These are phyloP conservation scores for Meteorus cinctellus DNA, from an alignment of 2,888 invertebrate species.

Conservation along the genomic window DNA sequence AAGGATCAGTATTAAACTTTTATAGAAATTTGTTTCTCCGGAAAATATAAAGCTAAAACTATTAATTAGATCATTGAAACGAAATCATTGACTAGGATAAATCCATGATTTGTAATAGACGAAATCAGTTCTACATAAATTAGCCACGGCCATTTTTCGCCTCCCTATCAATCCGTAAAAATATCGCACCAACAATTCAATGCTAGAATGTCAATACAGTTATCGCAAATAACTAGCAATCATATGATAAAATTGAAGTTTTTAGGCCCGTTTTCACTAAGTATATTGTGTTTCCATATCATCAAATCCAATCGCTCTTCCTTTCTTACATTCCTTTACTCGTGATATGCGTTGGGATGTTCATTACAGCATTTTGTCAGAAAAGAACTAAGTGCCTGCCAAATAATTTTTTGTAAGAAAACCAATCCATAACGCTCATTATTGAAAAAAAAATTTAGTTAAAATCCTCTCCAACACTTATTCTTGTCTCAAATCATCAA, in stretches of 20 bases:
- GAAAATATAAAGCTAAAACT: background rate
- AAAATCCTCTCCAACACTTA: too few relatives aligned
- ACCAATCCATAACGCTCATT: too few relatives aligned
- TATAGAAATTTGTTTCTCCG: background rate
- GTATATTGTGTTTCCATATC: background rate
- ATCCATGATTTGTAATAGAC: background rate
- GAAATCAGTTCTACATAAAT: background rate
- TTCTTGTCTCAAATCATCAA: too few relatives aligned
- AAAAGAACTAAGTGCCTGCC: background rate
- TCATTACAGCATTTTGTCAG: background rate
- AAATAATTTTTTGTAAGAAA: too few relatives aligned
- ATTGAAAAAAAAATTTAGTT: too few relatives aligned
- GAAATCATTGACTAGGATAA: constrained; percentile 13
- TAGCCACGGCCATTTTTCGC: constrained; percentile 4
- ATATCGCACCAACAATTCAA: background rate
- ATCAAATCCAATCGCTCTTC: background rate
- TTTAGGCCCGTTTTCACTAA: background rate
- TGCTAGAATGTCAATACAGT: background rate
- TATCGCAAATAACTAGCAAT: constrained; percentile 3
- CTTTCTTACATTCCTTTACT: background rate
- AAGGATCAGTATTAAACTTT: background rate
- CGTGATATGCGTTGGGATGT: background rate
- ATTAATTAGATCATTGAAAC: background rate
- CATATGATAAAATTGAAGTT: background rate
- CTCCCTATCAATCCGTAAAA: background rate